A percentile compares a stretch with the other conserved stretches of the same genome.
Conservation (phyloP, 2,113 vertebrate species). For the Leiothrix lutea region DNA sequence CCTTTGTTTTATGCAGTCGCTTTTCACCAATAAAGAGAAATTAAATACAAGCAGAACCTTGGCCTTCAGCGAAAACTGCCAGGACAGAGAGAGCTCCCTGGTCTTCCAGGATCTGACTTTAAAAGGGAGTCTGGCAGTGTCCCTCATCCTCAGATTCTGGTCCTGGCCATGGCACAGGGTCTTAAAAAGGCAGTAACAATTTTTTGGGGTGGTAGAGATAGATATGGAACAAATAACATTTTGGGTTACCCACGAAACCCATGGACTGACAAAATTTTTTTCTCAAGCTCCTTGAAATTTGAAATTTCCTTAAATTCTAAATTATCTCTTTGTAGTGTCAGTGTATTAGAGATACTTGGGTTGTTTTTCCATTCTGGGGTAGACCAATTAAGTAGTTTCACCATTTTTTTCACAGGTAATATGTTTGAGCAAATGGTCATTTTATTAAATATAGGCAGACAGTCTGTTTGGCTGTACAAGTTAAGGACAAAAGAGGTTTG, state of each 20-base stretch:
- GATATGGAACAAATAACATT: background rate
- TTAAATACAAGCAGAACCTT: rapidly evolving
- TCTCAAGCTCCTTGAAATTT: background rate
- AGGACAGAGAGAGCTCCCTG: background rate
- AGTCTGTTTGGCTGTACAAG: background rate
- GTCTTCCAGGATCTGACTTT: rapidly evolving
- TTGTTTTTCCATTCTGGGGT: background rate
- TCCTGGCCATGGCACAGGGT: rapidly evolving
- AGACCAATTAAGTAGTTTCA: background rate
- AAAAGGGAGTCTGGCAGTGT: background rate
- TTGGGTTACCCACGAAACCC: rapidly evolving
- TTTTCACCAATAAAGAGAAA: background rate
- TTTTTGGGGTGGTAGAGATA: background rate
- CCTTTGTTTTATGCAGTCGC: background rate
- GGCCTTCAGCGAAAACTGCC: background rate
- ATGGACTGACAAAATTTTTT: background rate
- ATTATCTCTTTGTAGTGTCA: background rate
- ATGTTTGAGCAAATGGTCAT: background rate
- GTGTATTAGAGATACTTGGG: background rate
- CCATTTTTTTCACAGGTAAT: background rate
- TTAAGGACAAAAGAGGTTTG: background rate
- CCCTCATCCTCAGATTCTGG: background rate
- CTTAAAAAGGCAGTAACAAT: rapidly evolving
- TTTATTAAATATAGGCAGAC: background rate
- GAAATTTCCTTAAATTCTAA: background rate